These are phyloP conservation scores for Pyralis farinalis DNA, from an alignment of 2,888 invertebrate species.

Conservation along the genomic window DNA sequence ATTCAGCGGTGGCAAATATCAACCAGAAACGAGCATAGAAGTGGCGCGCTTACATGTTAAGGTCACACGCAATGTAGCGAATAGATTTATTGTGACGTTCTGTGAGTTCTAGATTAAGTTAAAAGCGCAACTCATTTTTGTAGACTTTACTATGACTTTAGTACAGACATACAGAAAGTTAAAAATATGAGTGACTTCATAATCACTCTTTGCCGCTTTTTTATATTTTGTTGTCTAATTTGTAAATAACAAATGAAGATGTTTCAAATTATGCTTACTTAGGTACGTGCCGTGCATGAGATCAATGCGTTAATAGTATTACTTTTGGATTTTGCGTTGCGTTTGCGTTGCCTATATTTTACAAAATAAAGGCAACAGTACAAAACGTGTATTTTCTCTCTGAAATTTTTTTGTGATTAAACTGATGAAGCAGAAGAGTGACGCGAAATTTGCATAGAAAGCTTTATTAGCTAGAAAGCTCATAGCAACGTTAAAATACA, in stretches of 20 bases:
- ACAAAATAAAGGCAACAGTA: constrained; percentile 2
- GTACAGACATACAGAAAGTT: too few relatives aligned
- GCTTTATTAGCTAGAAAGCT: not conserved
- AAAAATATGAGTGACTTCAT: too few relatives aligned
- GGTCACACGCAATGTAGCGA: not conserved
- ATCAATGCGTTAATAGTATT: too few relatives aligned
- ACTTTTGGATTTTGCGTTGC: too few relatives aligned
- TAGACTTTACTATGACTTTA: too few relatives aligned
- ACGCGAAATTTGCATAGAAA: not conserved
- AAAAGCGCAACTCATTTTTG: too few relatives aligned
- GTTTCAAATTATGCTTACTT: too few relatives aligned
- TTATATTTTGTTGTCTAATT: too few relatives aligned
- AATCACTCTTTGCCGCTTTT: too few relatives aligned
- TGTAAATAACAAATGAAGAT: too few relatives aligned
- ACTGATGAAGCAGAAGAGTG: not conserved
- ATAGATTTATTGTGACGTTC: not conserved
- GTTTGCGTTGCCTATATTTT: too few relatives aligned
- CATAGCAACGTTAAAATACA: constrained; percentile 6
- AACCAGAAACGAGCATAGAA: not conserved
- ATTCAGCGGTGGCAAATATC: not conserved
- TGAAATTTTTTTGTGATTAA: constrained; percentile 8
- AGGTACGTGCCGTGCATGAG: too few relatives aligned
- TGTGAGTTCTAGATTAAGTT: not conserved
- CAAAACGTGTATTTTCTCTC: constrained; percentile 5
- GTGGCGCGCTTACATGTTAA: not conserved